A percentile compares a stretch with the other conserved stretches of the same genome.
Conservation (phyloP, 2,113 vertebrate species). For the Himantopus leucocephalus region DNA sequence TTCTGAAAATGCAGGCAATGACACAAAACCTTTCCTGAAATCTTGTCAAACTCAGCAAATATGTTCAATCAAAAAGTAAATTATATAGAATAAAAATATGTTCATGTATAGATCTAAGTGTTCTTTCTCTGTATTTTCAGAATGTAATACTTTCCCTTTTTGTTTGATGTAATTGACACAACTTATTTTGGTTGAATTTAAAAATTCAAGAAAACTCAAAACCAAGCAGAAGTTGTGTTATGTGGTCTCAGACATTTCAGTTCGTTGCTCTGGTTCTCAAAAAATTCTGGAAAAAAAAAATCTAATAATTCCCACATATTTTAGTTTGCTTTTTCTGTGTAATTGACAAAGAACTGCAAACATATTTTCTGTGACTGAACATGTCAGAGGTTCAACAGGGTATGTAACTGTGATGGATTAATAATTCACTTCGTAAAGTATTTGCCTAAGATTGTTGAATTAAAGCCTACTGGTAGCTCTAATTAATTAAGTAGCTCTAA, state of each 20-base stretch:
- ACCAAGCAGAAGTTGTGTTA: background rate
- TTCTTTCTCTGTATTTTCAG: background rate
- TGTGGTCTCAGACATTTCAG: background rate
- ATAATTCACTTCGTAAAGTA: background rate
- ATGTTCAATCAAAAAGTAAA: background rate
- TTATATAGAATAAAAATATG: background rate
- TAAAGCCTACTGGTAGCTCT: background rate
- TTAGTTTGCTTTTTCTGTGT: background rate
- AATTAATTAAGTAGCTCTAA: background rate
- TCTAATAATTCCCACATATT: background rate
- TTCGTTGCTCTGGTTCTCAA: background rate
- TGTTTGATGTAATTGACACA: background rate
- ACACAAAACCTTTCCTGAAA: background rate
- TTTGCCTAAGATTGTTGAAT: background rate
- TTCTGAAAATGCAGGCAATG: background rate
- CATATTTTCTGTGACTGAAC: background rate
- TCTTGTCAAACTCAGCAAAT: background rate
- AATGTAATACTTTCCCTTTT: background rate
- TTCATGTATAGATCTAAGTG: background rate
- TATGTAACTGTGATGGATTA: background rate
- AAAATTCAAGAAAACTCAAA: background rate
- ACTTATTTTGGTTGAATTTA: background rate
- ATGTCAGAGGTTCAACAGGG: background rate
- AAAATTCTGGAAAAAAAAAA: background rate
- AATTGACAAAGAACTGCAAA: background rate